A percentile compares a stretch with the other conserved stretches of the same genome.
Evolutionary conservation across 2,113 vertebrate species (phyloP).

Genomic region (Rutilus rutilus): DNA sequence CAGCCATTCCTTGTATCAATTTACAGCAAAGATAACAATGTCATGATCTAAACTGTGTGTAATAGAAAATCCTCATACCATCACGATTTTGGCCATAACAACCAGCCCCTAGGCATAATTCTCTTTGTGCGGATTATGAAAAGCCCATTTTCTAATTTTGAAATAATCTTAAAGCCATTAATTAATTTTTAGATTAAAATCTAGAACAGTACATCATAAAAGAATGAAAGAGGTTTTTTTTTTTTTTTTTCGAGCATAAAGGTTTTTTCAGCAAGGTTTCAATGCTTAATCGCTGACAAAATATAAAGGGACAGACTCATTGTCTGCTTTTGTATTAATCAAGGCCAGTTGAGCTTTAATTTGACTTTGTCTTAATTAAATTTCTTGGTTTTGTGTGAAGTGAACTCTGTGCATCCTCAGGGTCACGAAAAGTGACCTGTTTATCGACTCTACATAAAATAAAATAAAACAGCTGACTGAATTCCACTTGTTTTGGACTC

Average conservation of each 20-base stretch:
- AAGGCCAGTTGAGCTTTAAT: constrained; percentile 64
- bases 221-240: neutral
- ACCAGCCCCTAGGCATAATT: neutral
- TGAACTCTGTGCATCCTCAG: neutral
- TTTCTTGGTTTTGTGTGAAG: neutral
- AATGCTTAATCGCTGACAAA: constrained; percentile 19
- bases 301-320: constrained; percentile 18
- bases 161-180: constrained; percentile 2
- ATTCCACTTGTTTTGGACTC: neutral
- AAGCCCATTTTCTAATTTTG: neutral
- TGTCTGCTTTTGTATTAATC: constrained; percentile 58
- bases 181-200: constrained; percentile 7
- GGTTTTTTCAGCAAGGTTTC: neutral
- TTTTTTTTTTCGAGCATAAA: neutral
- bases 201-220: neutral
- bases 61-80: neutral
- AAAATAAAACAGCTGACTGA: neutral
- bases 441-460: neutral
- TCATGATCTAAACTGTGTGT: neutral
- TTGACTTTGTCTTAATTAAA: constrained; percentile 59
- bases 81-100: neutral
- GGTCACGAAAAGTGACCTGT: neutral
- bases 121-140: neutral
- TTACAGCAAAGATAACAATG: neutral
- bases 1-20: neutral